These are phyloP conservation scores for Eumeta japonica DNA, from an alignment of 1,140 invertebrate genomes.

Conservation along the genomic window DNA sequence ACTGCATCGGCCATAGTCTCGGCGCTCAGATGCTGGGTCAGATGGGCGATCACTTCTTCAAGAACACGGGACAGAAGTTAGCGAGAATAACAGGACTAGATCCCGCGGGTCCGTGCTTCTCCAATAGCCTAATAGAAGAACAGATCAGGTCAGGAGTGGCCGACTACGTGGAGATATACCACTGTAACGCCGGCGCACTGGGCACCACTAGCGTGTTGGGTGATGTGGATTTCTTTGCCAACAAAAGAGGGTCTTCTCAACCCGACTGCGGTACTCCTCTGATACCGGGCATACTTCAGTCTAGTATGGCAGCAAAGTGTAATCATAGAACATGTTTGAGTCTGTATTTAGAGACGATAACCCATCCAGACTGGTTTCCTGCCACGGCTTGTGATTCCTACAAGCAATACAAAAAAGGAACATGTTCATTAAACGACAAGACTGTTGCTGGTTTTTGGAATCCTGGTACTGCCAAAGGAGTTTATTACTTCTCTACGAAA, in stretches of 20 bases:
- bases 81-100: conserved; percentile 68
- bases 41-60: conserved; percentile 45
- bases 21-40: conserved; percentile 58
- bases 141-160: conserved; percentile 61
- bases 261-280: conserved; percentile 57
- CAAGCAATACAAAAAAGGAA: conserved; percentile 29
- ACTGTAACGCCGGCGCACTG: conserved; percentile 72
- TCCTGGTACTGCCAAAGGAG: conserved; percentile 39
- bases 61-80: conserved; percentile 36
- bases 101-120: conserved; percentile 69
- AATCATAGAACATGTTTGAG: conserved; percentile 65
- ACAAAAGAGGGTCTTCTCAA: conserved; percentile 67
- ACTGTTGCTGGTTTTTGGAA: conserved; percentile 46
- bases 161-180: conserved; percentile 72
- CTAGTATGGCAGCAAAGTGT: conserved; percentile 58
- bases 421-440: conserved; percentile 29
- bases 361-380: conserved; percentile 31
- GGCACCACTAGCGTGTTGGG: conserved; percentile 63
- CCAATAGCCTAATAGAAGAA: conserved; percentile 51
- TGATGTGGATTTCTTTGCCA: conserved; percentile 79
- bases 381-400: conserved; percentile 41
- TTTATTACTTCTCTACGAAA: too few species aligned
- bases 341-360: conserved; percentile 64
- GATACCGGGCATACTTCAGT: too few species aligned
- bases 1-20: conserved; percentile 52